Percentiles rank a stretch among this genome's conserved stretches.
phyloP scores from a whole-genome alignment of 2,888 invertebrate genomes.

The Pilophorus perplexus region DNA sequence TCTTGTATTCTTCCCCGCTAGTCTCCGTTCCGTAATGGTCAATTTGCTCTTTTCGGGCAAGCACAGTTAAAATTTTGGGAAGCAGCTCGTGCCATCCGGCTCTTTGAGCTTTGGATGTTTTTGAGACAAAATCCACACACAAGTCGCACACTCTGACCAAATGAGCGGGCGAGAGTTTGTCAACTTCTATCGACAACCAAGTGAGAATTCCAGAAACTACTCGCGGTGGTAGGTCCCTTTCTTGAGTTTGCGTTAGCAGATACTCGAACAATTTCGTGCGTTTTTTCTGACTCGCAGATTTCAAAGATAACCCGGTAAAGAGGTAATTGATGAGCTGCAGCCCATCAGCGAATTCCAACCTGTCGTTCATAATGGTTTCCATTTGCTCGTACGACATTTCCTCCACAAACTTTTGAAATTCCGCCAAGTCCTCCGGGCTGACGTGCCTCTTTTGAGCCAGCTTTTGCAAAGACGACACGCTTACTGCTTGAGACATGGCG shows the following conservation, averaged over 20 bases:
- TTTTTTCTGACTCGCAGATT: constrained; percentile 50
- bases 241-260: constrained; percentile 53
- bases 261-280: constrained; percentile 50
- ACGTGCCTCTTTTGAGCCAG: constrained; percentile 27
- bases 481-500: constrained; percentile 11
- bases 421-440: constrained; percentile 44
- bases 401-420: constrained; percentile 48
- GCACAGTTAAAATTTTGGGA: constrained; percentile 60
- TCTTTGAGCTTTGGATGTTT: constrained; percentile 33
- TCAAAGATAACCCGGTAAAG: constrained; percentile 50
- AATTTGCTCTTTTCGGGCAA: constrained; percentile 58
- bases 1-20: constrained; percentile 61
- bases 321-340: constrained; percentile 51
- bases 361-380: constrained; percentile 49
- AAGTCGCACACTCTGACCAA: constrained; percentile 59
- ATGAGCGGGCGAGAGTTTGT: constrained; percentile 57
- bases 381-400: constrained; percentile 50
- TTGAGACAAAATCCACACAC: constrained; percentile 57
- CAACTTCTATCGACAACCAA: constrained; percentile 56
- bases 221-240: constrained; percentile 52
- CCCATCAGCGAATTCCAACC: constrained; percentile 50
- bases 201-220: constrained; percentile 57
- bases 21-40: constrained; percentile 61
- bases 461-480: neutral
- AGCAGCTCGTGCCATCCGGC: constrained; percentile 63